Evolutionary conservation across 2,888 invertebrate species (phyloP), one percentile per base, ranked within the genome.

Genomic region (Temnothorax unifasciatus): DNA sequence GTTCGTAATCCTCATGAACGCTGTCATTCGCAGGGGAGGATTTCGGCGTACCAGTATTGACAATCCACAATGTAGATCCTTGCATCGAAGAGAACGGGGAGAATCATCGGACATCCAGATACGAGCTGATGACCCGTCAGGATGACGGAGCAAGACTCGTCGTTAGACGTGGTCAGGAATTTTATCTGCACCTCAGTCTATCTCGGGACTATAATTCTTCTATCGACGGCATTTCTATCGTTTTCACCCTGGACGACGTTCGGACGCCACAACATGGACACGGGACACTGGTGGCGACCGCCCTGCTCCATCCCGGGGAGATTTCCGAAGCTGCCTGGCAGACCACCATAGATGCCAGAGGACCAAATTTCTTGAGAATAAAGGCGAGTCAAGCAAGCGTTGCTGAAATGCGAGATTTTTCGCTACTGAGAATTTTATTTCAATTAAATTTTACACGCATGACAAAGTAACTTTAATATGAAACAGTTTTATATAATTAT

Each of bases 111-210:
- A 98, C 98, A 0, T 96, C 96, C 91, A 97, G 97, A 93, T 98
- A 97, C 94, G 97, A 97, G 91, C 94, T 97, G 90, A 97, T 97
- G 97, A 96, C 96, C 84, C 95, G 96, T 81, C 93, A 92, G n/a
- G 93, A 92, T 44, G 94, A 94, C 18, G 94, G 95, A 66, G 93
- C 95, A 47, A 96, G 96, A 66, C 95, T 98, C 68, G 97, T 99
- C 0, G 96, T 98, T 9, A 96, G 99, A 86, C 96, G 99, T 87
- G 99, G 99, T 9, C 98, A 98, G 94, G 95, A 97, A 38, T 98
- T 99, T 95, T 96, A 96, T 92, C 94, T 98, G 64, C 96, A 97
- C 90, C 95, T 99, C 79, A 96, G 96, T 18, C 96, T 98, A 84
- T 97, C 97, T 92, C 96, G 98, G 73, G 96, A 97, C 18, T 99